Evolutionary conservation across 1,140 invertebrate species (phyloP), one percentile per base, ranked within the genome.

Genomic region (Proales similis): DNA sequence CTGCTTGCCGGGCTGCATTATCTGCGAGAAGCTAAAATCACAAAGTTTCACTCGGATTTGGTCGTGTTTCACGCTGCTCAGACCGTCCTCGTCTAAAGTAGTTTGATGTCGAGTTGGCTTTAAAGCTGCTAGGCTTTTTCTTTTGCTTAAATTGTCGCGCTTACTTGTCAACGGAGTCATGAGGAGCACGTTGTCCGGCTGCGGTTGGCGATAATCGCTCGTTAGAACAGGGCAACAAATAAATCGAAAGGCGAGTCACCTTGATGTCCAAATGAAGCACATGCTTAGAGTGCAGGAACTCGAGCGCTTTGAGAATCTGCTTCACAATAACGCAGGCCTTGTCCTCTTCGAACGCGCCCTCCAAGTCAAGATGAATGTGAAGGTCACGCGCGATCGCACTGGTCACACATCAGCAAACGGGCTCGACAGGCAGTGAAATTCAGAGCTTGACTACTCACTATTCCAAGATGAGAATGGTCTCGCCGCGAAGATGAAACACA

Each of bases 181-280:
- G 70, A 92, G 95, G 1, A 97, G 77, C 68, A 97, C 92, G 72
- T 97, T 98, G 77, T 98, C 93, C 11, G 93, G 93, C 86, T 90
- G 77, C n/a, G 20, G 20, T 39, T 39, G n/a, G 6, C 72, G 68
- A 47, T 38, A 63, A 30, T 14, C 9, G 2, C 12, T 64, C 32
- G 22, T 3, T 20, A 20, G 4, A 7, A 42, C 3, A 26, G 14
- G 3, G 26, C 5, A 33, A 63, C n/a, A 32, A 9, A 11, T 6
- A 11, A 46, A 4, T 24, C 24, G 39, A 11, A 46, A 24, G 11
- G 30, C n/a, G n/a, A n/a, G n/a, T 72, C 78, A 90, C 87, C 83
- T 97, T 97, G 79, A 97, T 84, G 74, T 97, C 92, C n/a, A 97
- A 79, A 81, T 97, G 91, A 24, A 96, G 75, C 65, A 97, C 90